Evolutionary conservation across 1,140 invertebrate species (phyloP), one percentile per base, ranked within the genome.

Genomic region (Drosophila sp.): DNA sequence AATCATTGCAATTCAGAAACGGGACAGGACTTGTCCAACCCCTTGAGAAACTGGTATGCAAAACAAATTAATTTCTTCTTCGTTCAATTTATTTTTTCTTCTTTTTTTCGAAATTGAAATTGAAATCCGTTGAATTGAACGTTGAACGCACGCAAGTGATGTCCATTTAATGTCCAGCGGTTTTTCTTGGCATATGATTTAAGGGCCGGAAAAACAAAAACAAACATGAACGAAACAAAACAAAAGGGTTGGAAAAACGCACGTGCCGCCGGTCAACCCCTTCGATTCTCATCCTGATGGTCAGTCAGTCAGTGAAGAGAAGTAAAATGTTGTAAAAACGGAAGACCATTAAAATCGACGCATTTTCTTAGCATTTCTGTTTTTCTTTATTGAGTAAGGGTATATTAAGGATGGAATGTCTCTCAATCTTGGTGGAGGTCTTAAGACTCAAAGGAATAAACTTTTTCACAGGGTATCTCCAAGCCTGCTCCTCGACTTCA

Each of bases 331-430:
- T 58, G 69, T 75, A 47, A 56, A 69, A 73, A 77, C 7, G 23
- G 44, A 47, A 23, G 7, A 23, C 17, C 79, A 79, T 79, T 54
- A 83, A 84, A 87, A 87, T 87, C 83, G 83, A 83, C 56, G 65
- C 62, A 38, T 76, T 83, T 86, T 25, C 44, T 47, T 47, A 2
- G 2, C 17, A 7, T 25, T 17, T 23, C 44, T 17, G 17, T 47
- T 4, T 47, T 23, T 47, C 5, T 47, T 23, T 7, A 47, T 23
- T 23, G 4, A 35, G 17, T 17, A 17, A 23, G 44, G 44, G 17
- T 47, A 17, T 47, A 47, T 47, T 6, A 38, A 11, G 8, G 35
- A 38, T 38, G 11, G 5, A 35, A 3, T 35, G 33, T 38, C 17
- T 17, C 17, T 17, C 17, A 17, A 17, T 17, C 17, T 17, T 17